A percentile compares a stretch with the other conserved stretches of the same genome.
Evolutionary conservation across 2,797 vertebrate species (phyloP).

Genomic region (Alexandromys oeconomus): DNA sequence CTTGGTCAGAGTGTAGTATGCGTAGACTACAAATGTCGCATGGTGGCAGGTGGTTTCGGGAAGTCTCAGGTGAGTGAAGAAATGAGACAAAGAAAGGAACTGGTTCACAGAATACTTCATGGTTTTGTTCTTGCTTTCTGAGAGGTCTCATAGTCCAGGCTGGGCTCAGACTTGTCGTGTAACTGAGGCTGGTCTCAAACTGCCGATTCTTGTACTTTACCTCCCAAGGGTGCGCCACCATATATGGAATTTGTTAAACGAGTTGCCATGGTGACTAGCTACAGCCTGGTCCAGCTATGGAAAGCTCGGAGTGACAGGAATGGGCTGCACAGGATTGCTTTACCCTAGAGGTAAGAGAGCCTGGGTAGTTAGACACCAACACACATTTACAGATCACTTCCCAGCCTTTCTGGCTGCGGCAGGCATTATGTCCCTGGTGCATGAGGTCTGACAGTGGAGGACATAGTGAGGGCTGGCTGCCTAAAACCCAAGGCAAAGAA

Average conservation of each 20-base stretch:
- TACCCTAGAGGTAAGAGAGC: background rate
- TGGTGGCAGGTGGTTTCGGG: background rate
- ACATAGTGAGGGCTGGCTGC: no score
- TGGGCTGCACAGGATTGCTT: background rate
- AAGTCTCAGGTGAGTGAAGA: background rate
- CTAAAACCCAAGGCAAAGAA: background rate
- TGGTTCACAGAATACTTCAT: no score
- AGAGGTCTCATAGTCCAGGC: background rate
- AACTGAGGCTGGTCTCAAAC: background rate
- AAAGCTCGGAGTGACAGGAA: background rate
- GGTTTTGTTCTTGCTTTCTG: background rate
- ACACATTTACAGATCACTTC: background rate
- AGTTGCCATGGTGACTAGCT: background rate
- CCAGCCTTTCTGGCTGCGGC: background rate
- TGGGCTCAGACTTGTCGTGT: background rate
- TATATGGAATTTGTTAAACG: background rate
- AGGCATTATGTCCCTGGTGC: background rate
- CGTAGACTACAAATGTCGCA: background rate
- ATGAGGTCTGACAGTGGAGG: background rate
- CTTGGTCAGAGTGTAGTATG: background rate
- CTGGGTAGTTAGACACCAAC: background rate
- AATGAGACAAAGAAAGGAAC: background rate
- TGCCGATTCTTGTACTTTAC: no score
- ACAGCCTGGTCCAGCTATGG: background rate
- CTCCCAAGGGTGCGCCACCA: background rate